phyloP scores from a whole-genome alignment of 2,888 invertebrate species.

The Orchesella flavescens region DNA sequence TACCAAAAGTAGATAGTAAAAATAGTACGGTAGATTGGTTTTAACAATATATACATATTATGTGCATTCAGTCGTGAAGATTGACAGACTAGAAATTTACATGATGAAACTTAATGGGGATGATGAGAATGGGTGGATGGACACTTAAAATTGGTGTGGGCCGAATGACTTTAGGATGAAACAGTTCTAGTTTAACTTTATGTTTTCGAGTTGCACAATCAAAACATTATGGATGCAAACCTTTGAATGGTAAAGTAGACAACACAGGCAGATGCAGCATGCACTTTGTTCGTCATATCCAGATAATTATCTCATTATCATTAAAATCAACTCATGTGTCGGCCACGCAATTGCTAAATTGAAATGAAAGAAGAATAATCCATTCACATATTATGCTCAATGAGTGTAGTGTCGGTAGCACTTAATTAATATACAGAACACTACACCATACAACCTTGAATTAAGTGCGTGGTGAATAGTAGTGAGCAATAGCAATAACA shows the following conservation, averaged over 20 bases:
- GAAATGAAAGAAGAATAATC: no score
- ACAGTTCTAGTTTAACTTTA: neutral
- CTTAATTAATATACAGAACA: neutral
- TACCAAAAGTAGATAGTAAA: no score
- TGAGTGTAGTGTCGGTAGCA: neutral
- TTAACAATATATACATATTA: no score
- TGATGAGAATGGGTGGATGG: neutral
- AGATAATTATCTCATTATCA: slow-evolving; percentile 38
- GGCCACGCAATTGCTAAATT: no score
- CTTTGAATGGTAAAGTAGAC: neutral
- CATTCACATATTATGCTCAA: no score
- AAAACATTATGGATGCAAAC: neutral
- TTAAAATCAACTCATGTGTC: slow-evolving; percentile 31
- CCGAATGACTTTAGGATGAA: no score
- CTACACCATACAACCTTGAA: slow-evolving; percentile 18
- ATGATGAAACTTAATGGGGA: no score
- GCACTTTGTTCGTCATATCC: slow-evolving; percentile 1
- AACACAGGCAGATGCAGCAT: neutral
- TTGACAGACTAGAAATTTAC: no score
- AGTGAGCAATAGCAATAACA: neutral
- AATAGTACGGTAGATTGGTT: no score
- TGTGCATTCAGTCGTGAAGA: no score
- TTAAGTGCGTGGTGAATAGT: neutral
- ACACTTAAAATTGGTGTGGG: neutral
- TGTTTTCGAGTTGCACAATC: slow-evolving; percentile 1